A percentile compares a stretch with the other conserved stretches of the same genome.
Evolutionary conservation across 30 jellyfish, hydroid and myxozoan genomes (phyloP).

Genomic region (Chironex yamaguchii): DNA sequence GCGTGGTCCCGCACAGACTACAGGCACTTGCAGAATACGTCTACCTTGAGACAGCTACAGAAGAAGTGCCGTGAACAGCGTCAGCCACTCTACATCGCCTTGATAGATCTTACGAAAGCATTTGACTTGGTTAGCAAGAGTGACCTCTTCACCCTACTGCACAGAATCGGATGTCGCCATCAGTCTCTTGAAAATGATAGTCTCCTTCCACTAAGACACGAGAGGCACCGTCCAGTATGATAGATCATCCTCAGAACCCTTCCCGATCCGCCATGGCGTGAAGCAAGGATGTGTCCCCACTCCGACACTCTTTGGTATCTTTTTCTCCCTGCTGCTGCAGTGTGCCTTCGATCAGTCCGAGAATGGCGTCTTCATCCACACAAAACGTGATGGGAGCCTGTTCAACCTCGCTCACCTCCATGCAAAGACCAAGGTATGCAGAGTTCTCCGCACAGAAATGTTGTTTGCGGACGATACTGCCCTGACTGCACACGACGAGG

Average conservation of each 20-base stretch:
- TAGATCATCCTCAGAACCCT: background rate
- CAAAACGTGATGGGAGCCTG: conserved; percentile 19
- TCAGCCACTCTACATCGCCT: conserved; percentile 1
- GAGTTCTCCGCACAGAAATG: background rate
- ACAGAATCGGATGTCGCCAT: conserved; percentile 49
- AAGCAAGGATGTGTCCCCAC: conserved; percentile 59
- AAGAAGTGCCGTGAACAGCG: conserved; percentile 52
- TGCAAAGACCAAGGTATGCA: background rate
- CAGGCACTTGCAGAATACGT: conserved; percentile 12
- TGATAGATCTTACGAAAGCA: conserved; percentile 49
- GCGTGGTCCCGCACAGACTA: conserved; percentile 12
- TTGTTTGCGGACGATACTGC: conserved; percentile 37
- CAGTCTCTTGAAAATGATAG: background rate
- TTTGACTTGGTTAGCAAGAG: conserved; percentile 29
- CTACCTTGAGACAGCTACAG: conserved; percentile 48
- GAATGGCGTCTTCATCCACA: conserved; percentile 15
- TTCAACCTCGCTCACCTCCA: conserved; percentile 25
- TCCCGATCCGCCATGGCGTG: conserved; percentile 1
- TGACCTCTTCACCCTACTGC: conserved; percentile 5
- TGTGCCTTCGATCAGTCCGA: background rate
- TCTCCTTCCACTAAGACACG: conserved; percentile 1
- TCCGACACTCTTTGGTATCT: conserved; percentile 55
- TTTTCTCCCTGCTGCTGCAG: background rate
- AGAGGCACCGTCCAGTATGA: background rate
- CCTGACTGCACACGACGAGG: conserved; percentile 8